Evolutionary conservation across 2,797 vertebrate genomes (phyloP), one percentile per base, ranked within the genome.

Genomic region (Gallirallus australis): DNA sequence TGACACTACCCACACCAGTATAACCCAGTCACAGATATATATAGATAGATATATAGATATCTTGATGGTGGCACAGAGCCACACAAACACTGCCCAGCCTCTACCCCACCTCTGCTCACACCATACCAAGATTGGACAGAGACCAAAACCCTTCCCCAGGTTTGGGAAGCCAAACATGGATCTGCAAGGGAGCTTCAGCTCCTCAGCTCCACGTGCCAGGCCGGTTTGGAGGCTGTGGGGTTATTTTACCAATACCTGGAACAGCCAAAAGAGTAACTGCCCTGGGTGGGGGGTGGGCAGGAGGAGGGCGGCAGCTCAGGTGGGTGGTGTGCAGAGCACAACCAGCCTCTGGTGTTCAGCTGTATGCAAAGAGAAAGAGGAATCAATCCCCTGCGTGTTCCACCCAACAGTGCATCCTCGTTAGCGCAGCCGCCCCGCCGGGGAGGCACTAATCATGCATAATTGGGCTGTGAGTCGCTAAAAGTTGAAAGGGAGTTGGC

Each of bases 321-420:
- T 4, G 28, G 68, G 61, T 8, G 45, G 33, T 15, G 35, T 0
- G 0, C 1, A 45, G 40, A 65, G 66, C 33, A 80, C 56, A 66
- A 61, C 42, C 47, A 18, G n/a, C 40, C 61, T 42, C 73, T 28
- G 53, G 15, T 24, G 86, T 45, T 68, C 52, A 64, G 48, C 73
- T 24, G 7, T 15, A 9, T 0, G 65, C 47, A 18, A n/a, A 48
- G 73, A 15, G 69, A 68, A 78, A 83, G 61, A 92, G 30, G 66
- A 86, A 86, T 82, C 37, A n/a, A 86, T 35, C 61, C 88, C 68
- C 11, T 2, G 53, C 8, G 3, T 4, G 88, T 39, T 50, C 79
- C 45, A 25, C 39, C 57, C 72, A 5, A 56, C 1, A 45, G 6
- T 4, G 71, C 7, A 4, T 31, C 89, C 93, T 93, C 21, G 11